These are phyloP conservation scores for Himalopsyche japonica DNA, from an alignment of 2,888 invertebrate species.

Conservation along the genomic window DNA sequence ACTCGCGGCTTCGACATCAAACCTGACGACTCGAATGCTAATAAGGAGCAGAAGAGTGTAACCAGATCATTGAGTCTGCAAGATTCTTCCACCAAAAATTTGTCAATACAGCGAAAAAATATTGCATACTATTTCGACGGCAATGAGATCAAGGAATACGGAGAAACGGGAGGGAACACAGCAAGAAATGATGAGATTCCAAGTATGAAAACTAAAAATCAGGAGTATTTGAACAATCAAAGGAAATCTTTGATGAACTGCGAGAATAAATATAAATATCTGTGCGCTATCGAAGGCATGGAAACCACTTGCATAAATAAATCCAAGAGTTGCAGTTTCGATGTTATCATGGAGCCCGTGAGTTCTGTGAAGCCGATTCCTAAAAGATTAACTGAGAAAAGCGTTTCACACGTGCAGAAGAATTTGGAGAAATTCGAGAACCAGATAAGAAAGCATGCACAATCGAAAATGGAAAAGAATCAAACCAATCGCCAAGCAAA, in stretches of 20 bases:
- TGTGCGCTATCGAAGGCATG: constrained; percentile 55
- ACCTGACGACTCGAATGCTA: constrained; percentile 45
- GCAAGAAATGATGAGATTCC: constrained; percentile 61
- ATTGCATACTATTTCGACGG: constrained; percentile 60
- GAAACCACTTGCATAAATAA: constrained; percentile 55
- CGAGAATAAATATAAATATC: constrained; percentile 53
- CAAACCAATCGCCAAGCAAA: constrained; percentile 55
- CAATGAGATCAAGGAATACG: constrained; percentile 47
- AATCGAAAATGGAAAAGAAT: constrained; percentile 53
- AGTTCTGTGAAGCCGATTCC: constrained; percentile 52
- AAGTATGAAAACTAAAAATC: constrained; percentile 55
- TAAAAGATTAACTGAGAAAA: constrained; percentile 56
- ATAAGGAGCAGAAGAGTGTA: constrained; percentile 51
- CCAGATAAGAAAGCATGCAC: constrained; percentile 54
- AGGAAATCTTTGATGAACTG: constrained; percentile 56
- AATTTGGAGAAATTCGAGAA: constrained; percentile 66
- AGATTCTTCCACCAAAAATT: constrained; percentile 49
- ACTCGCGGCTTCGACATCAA: constrained; percentile 53
- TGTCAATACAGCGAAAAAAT: constrained; percentile 50
- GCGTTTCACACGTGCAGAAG: constrained; percentile 58
- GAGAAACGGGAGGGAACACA: constrained; percentile 52
- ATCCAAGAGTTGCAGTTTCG: constrained; percentile 59
- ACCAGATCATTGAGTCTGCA: constrained; percentile 56
- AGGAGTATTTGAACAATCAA: constrained; percentile 59
- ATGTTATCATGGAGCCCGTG: constrained; percentile 58